Evolutionary conservation across 1,140 invertebrate species (phyloP).

Genomic region (Trypoxylus dichotomus): DNA sequence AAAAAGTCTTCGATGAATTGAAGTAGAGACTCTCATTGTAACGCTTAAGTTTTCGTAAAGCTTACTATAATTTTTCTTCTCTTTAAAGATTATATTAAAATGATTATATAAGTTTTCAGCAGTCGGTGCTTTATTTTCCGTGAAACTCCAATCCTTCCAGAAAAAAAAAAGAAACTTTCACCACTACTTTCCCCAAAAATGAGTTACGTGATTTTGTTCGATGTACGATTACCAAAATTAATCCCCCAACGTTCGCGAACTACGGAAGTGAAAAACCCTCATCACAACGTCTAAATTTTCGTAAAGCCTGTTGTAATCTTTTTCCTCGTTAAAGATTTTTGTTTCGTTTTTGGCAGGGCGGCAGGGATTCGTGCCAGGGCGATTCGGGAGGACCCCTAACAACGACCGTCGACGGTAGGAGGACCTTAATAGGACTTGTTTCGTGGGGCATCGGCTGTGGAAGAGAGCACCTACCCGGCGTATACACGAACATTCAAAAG

Average conservation of each 20-base stretch:
- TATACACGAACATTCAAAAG: conserved; percentile 89
- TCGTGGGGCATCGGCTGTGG: conserved; percentile 92
- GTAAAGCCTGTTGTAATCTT: not conserved
- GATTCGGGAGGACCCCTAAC: conserved; percentile 84
- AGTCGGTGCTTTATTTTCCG: too few relatives aligned
- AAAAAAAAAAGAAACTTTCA: not conserved
- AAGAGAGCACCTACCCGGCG: conserved; percentile 83
- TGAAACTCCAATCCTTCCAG: too few relatives aligned
- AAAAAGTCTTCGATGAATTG: too few relatives aligned
- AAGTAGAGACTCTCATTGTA: too few relatives aligned
- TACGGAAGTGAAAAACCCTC: not conserved
- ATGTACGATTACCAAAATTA: not conserved
- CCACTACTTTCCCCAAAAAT: not conserved
- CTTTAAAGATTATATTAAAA: too few relatives aligned
- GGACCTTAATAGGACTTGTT: conserved; percentile 83
- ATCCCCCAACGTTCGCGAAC: not conserved
- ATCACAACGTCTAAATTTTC: not conserved
- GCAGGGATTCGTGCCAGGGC: conserved; percentile 74
- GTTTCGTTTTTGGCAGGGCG: conserved; percentile 56
- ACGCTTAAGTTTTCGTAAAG: too few relatives aligned
- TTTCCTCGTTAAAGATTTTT: not conserved
- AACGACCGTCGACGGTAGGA: conserved; percentile 77
- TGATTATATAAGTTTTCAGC: too few relatives aligned
- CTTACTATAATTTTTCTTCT: too few relatives aligned
- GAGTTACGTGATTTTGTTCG: not conserved